Base-by-base conservation (phyloP, 2,888 invertebrate species). In the Sminthurinus aureus region DNA sequence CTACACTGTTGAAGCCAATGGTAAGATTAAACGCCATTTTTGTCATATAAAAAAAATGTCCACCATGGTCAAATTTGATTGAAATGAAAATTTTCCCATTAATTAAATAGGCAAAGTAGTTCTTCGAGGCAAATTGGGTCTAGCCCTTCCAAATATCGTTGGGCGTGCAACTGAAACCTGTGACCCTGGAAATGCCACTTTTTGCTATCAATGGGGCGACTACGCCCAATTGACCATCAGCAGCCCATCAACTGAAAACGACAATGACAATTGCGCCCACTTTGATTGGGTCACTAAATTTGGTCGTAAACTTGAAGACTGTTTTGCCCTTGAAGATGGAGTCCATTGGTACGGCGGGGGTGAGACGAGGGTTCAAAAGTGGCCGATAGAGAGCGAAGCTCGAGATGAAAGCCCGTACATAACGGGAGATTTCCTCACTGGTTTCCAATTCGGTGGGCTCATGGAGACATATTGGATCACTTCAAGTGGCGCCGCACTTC, bases 391-490 rank as follows among this genome's bases (percentile, higher is more conserved):
- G 75, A 73, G 50, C 6, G 81, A 51, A 0, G 0, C 38, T 3
- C 20, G 84, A n/a, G 71, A 50, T 3, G 84, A 84, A 22, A 77
- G 77, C 11, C 50, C 84, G n/a, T 75, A 67, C 26, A 79, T 84
- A 4, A 83, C 84, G 9, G 84, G 84, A 24, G 82, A 84, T 64
- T 84, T 75, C 24, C 74, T 84, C 15, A 69, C 69, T n/a, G 78
- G 78, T 18, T 26, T 64, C 12, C 73, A 84, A 18, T 85, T 84
- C 69, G 86, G 86, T 18, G 87, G 87, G 0, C 83, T 88, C 12
- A 78, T 85, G 0, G 88, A 88, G 75, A 87, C 85, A 73, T 88
- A 88, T 77, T 88, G 88, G 88, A 74, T 88, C 3, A 79, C 86
- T 9, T 86, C 87, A 4, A 84, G 79, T 52, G 88, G 87, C 20